Conservation (phyloP, 2,113 vertebrate species). For the Gorsachius goisagi region DNA sequence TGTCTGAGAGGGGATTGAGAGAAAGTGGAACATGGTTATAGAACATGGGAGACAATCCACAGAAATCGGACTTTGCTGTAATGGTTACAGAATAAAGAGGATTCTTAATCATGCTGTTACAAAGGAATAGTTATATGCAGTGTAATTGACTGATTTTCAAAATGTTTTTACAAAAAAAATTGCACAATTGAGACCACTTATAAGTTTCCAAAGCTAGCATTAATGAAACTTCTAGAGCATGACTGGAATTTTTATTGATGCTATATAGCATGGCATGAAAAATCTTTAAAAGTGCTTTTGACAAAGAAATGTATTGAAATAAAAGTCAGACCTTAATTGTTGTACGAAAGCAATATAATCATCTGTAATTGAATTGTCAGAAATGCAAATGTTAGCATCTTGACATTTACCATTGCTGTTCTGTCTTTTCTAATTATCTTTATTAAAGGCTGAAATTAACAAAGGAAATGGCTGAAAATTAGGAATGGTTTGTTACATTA, state of each 20-base stretch:
- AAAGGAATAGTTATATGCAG: neutral
- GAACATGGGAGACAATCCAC: neutral
- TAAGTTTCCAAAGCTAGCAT: constrained; percentile 24
- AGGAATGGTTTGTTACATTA: constrained; percentile 67
- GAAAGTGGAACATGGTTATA: neutral
- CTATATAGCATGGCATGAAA: constrained; percentile 23
- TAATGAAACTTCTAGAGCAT: constrained; percentile 20
- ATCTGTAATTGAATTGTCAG: constrained; percentile 72
- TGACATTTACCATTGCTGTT: constrained; percentile 71
- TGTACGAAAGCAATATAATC: constrained; percentile 69
- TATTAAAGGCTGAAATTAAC: constrained; percentile 72
- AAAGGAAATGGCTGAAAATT: constrained; percentile 69
- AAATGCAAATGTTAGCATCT: constrained; percentile 74
- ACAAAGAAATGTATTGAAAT: constrained; percentile 56
- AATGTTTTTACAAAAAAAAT: neutral
- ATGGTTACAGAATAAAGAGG: neutral
- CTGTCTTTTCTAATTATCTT: constrained; percentile 76
- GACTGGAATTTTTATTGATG: constrained; percentile 27
- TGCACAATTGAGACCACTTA: neutral
- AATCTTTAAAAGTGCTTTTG: constrained; percentile 61
- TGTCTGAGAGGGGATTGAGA: neutral
- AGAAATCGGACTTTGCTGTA: neutral
- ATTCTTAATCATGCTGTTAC: neutral
- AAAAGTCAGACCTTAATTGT: constrained; percentile 68
- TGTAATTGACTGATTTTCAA: neutral